Evolutionary conservation across 2,113 vertebrate genomes (phyloP).

Genomic region (Cheirogaleus medius): DNA sequence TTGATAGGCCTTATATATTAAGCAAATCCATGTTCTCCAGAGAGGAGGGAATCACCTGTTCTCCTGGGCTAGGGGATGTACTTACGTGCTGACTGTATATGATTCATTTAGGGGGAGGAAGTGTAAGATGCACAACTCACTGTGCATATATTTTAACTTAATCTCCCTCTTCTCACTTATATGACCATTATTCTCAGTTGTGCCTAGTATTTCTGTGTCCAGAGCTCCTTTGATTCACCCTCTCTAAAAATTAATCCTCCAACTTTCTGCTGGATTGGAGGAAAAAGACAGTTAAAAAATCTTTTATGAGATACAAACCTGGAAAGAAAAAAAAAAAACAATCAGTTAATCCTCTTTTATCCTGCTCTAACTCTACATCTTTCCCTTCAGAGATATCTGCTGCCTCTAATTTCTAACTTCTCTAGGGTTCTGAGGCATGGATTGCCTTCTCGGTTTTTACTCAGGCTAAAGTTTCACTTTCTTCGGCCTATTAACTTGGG

Average conservation of each 20-base stretch:
- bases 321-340: neutral
- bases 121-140: neutral
- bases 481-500: neutral
- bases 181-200: neutral
- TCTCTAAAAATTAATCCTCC: neutral
- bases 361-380: neutral
- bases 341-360: neutral
- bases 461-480: neutral
- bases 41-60: neutral
- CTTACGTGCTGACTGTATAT: neutral
- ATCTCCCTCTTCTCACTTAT: neutral
- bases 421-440: neutral
- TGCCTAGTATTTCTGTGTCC: neutral
- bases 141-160: neutral
- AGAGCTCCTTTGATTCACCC: neutral
- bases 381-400: neutral
- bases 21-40: neutral
- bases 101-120: neutral
- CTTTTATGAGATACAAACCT: neutral
- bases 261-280: neutral
- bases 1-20: neutral
- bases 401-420: neutral
- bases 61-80: neutral
- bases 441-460: neutral
- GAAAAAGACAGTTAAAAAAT: neutral